Percentiles rank a stretch among this genome's conserved stretches.
These are phyloP conservation scores for Epinotia demarniana DNA, from an alignment of 2,888 invertebrate species.

Conservation along the genomic window DNA sequence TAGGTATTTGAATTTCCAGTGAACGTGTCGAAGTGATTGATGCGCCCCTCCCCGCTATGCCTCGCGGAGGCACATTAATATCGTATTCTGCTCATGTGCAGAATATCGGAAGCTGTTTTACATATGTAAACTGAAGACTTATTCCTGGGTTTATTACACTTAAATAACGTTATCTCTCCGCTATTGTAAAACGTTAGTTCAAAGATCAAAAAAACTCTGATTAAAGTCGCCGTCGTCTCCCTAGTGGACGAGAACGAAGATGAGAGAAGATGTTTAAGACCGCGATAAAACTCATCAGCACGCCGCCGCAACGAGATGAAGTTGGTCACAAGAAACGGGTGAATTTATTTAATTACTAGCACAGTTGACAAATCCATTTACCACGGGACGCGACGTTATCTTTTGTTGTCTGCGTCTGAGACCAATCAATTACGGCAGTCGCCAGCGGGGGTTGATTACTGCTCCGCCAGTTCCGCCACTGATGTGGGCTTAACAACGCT, in stretches of 20 bases:
- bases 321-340: constrained; percentile 62
- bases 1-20: constrained; percentile 33
- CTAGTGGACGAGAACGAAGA: constrained; percentile 25
- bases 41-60: constrained; percentile 52
- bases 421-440: constrained; percentile 79
- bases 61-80: constrained; percentile 48
- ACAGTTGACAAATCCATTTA: constrained; percentile 82
- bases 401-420: constrained; percentile 78
- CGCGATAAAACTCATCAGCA: constrained; percentile 61
- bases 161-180: constrained; percentile 27
- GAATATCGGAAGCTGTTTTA: constrained; percentile 45
- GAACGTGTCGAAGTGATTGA: constrained; percentile 71
- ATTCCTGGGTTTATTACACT: constrained; percentile 38
- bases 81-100: constrained; percentile 47
- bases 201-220: constrained; percentile 33
- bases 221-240: constrained; percentile 35
- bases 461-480: constrained; percentile 56
- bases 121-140: constrained; percentile 45
- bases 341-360: constrained; percentile 80
- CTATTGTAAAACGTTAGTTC: constrained; percentile 27
- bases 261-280: constrained; percentile 39
- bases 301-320: constrained; percentile 50
- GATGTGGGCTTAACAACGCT: constrained; percentile 60
- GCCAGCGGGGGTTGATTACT: constrained; percentile 74
- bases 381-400: constrained; percentile 72